Evolutionary conservation across 2,797 vertebrate species (phyloP), one percentile per base, ranked within the genome.

Genomic region (Remorina albescens): DNA sequence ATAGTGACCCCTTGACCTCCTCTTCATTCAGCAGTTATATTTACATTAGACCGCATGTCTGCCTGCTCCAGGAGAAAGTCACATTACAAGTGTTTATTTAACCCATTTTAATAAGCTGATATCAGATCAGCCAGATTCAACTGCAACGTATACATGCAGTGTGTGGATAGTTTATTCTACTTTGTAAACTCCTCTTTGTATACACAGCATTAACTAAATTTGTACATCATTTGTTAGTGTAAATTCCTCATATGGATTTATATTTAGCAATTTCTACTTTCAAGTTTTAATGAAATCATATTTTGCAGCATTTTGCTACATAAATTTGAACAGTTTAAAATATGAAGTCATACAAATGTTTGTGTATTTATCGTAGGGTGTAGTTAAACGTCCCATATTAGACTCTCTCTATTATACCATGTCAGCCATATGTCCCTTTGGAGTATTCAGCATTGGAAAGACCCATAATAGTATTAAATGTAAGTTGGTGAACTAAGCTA

Each of bases 71-170:
- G 46, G 82, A 61, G 63, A 57, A 59, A 50, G 61, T 60, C 68
- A 36, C 37, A 39, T 86, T 68, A 74, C 10, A 0, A 74, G 69
- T 74, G 83, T 89, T 92, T 88, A 70, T 80, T 68, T 82, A 86
- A 90, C 79, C 86, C 74, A 70, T 36, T 83, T 86, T 57, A 6
- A 62, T 56, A 51, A 74, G 54, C 53, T 53, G 30, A 67, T 61
- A 42, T 75, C 50, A 62, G 58, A 58, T 81, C 63, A 67, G 13
- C 37, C 54, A 59, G 37, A 12, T 39, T 75, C 26, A 42, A 8
- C 41, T 61, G 32, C 19, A 64, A 32, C 44, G 61, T 42, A 19
- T 67, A 2, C 59, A n/a, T 16, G 8, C 1, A 59, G 36, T 69
- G 63, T 78, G 59, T 25, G 2, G 34, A 54, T 6, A 41, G 12